Evolutionary conservation across 2,888 invertebrate genomes (phyloP).

Genomic region (Vesta saturnalis): DNA sequence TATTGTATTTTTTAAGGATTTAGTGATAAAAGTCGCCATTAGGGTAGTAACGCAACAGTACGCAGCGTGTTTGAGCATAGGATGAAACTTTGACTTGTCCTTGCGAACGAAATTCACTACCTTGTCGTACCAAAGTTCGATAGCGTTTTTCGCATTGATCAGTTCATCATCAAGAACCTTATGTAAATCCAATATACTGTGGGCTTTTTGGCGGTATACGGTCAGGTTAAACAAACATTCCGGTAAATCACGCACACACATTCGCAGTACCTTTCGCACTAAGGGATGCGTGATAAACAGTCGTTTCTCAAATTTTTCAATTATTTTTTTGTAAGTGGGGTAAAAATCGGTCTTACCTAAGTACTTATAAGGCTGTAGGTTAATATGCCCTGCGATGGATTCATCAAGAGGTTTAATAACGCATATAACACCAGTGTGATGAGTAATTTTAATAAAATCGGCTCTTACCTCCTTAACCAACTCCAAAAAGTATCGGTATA

Average conservation of each 20-base stretch:
- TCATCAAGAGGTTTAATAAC: slow-evolving; percentile 70
- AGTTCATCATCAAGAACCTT: slow-evolving; percentile 47
- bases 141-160: slow-evolving; percentile 42
- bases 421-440: slow-evolving; percentile 71
- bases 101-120: slow-evolving; percentile 27
- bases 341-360: slow-evolving; percentile 72
- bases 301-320: slow-evolving; percentile 66
- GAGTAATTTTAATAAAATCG: slow-evolving; percentile 70
- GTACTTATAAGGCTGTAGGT: slow-evolving; percentile 65
- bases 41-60: slow-evolving; percentile 55
- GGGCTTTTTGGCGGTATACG: slow-evolving; percentile 41
- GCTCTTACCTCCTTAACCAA: slow-evolving; percentile 67
- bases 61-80: slow-evolving; percentile 7
- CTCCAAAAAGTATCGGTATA: slow-evolving; percentile 66
- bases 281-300: slow-evolving; percentile 72
- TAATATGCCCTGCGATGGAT: slow-evolving; percentile 63
- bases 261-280: slow-evolving; percentile 68
- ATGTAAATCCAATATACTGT: slow-evolving; percentile 48
- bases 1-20: slow-evolving; percentile 74
- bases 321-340: slow-evolving; percentile 66
- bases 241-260: slow-evolving; percentile 66
- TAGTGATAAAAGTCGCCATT: slow-evolving; percentile 71
- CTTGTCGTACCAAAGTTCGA: slow-evolving; percentile 49
- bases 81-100: slow-evolving; percentile 11
- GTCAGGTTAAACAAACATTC: slow-evolving; percentile 65